Base-by-base conservation (phyloP, 2,797 vertebrate species). In the Chanos chanos region DNA sequence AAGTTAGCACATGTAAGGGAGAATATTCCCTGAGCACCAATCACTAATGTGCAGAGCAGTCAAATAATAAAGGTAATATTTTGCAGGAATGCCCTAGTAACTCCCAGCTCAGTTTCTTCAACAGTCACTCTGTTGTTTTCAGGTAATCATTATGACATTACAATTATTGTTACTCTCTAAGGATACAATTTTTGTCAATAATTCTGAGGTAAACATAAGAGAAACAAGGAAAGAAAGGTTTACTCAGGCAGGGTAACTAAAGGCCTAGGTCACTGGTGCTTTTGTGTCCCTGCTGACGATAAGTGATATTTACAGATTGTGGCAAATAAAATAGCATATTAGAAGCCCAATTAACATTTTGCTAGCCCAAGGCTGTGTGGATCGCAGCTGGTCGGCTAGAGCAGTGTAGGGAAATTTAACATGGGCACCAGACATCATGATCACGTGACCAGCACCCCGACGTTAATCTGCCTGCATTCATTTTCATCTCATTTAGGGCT, bases 311-410 rank as follows among this genome's bases (percentile, higher is more conserved):
- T 87, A 87, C 86, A 89, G 81, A 83, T 82, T 74, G 77, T 81
- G 78, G 76, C 83, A 73, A 67, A 78, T 74, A 77, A 84, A 88
- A 86, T 81, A 76, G 80, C 83, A 84, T 79, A 88, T 90, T 90
- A 88, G 81, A 87, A 87, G 83, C 81, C 80, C 84, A 87, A 86
- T 89, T 89, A 89, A 82, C 87, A 89, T 91, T 83, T 89, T 78
- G 79, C 72, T 87, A 78, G 86, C 88, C 85, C 76, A 67, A 74
- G 86, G 88, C 84, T 70, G 68, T 68, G 72, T 72, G 76, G 70
- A 73, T 83, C 64, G 62, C 78, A 86, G 84, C 83, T 86, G 82
- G 76, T 78, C 64, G 73, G 71, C 66, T 68, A 67, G 68, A 73
- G 78, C 77, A 68, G 59, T 56, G 52, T 69, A 64, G 40, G 54